Percentiles rank a stretch among this genome's conserved stretches.
Conservation (phyloP, 2,113 vertebrate species). For the Stegastes partitus region DNA sequence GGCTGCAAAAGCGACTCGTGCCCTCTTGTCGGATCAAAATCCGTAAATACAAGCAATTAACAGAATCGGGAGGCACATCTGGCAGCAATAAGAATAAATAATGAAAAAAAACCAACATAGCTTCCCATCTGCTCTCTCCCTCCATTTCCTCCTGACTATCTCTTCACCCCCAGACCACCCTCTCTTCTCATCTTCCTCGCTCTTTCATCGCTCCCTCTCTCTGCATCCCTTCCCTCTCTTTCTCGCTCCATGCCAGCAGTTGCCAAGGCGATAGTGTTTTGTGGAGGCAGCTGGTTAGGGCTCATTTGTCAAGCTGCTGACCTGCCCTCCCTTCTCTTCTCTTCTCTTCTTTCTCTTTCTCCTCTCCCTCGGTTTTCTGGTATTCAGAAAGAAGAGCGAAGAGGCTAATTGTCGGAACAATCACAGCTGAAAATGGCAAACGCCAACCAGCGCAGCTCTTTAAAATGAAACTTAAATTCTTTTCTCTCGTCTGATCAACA, state of each 20-base stretch:
- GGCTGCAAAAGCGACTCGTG: slow-evolving; percentile 21
- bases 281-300: slow-evolving; percentile 71
- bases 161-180: slow-evolving; percentile 9
- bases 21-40: slow-evolving; percentile 24
- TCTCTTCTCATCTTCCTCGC: slow-evolving; percentile 3
- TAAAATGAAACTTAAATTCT: not conserved
- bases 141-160: slow-evolving; percentile 1
- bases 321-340: slow-evolving; percentile 33
- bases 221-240: slow-evolving; percentile 9
- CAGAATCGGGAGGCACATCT: slow-evolving; percentile 41
- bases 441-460: not conserved
- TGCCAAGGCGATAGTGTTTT: slow-evolving; percentile 70
- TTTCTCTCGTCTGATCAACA: not conserved
- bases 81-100: slow-evolving; percentile 31
- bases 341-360: not conserved
- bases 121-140: slow-evolving; percentile 33
- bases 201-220: slow-evolving; percentile 34
- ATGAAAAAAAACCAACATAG: not conserved
- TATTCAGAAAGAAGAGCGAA: slow-evolving; percentile 12
- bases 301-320: slow-evolving; percentile 71
- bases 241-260: slow-evolving; percentile 56
- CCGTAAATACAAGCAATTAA: not conserved
- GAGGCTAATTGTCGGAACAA: slow-evolving; percentile 20
- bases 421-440: not conserved
- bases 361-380: not conserved